Percentiles rank a stretch among this genome's conserved stretches.
Conservation (phyloP, 2,888 invertebrate species). For the Orthonychiurus folsomi region DNA sequence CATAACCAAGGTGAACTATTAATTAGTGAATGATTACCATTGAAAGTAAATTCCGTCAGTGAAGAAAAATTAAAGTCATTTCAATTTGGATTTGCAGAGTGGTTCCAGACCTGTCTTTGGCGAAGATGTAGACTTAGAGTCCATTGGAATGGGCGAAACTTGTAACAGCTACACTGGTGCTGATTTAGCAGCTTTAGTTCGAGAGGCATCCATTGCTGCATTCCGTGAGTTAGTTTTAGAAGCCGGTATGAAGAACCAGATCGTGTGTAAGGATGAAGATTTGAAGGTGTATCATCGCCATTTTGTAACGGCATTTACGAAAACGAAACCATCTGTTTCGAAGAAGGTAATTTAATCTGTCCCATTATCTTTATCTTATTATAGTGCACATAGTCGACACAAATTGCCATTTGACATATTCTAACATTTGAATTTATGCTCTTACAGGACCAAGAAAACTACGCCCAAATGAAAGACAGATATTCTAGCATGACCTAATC, state of each 20-base stretch:
- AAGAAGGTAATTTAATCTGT: slow-evolving; percentile 51
- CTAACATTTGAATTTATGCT: slow-evolving; percentile 20
- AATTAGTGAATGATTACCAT: neutral
- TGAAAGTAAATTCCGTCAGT: neutral
- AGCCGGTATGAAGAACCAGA: slow-evolving; percentile 5
- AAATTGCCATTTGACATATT: neutral
- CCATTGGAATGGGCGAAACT: slow-evolving; percentile 57
- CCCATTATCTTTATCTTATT: too few species aligned
- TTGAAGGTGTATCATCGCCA: slow-evolving; percentile 60
- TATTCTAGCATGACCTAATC: too few species aligned
- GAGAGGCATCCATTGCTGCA: slow-evolving; percentile 74
- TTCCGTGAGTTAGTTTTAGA: slow-evolving; percentile 61
- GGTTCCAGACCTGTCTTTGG: slow-evolving; percentile 69
- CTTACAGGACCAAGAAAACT: slow-evolving; percentile 61
- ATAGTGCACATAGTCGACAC: too few species aligned
- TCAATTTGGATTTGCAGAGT: slow-evolving; percentile 51
- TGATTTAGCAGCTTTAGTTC: slow-evolving; percentile 79
- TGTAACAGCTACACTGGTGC: slow-evolving; percentile 84
- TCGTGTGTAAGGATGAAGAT: slow-evolving; percentile 40
- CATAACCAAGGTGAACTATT: slow-evolving; percentile 63
- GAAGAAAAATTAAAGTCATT: slow-evolving; percentile 4
- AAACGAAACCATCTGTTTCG: slow-evolving; percentile 79
- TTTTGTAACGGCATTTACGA: slow-evolving; percentile 64
- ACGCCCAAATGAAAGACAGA: slow-evolving; percentile 61
- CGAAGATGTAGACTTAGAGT: slow-evolving; percentile 64